Percentiles rank a stretch among this genome's conserved stretches.
phyloP scores from a whole-genome alignment of 1,140 invertebrate species.

The Eurosta solidaginis region DNA sequence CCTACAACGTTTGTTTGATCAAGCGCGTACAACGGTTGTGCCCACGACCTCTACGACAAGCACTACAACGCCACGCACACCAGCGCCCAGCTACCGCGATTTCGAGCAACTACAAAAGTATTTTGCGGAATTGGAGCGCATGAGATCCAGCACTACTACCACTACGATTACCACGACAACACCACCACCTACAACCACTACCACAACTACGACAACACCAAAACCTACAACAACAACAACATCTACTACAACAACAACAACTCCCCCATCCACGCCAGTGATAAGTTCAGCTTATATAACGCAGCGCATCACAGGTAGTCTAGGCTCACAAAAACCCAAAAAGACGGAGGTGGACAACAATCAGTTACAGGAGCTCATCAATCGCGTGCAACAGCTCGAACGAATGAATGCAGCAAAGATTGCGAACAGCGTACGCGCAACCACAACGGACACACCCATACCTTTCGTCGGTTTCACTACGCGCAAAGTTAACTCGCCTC shows the following conservation, averaged over 20 bases:
- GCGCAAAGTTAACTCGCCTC: constrained; percentile 43
- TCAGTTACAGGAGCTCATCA: constrained; percentile 51
- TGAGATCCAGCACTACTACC: neutral
- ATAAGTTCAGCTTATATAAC: constrained; percentile 12
- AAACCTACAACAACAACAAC: constrained; percentile 31
- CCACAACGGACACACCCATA: constrained; percentile 34
- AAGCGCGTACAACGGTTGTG: constrained; percentile 28
- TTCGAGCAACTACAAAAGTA: constrained; percentile 32
- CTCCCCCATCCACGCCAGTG: constrained; percentile 31
- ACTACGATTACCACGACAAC: constrained; percentile 1
- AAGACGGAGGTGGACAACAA: constrained; percentile 42
- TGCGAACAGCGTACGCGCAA: neutral
- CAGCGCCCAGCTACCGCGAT: constrained; percentile 6
- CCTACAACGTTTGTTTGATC: neutral
- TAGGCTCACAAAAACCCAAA: constrained; percentile 32
- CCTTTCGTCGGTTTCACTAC: constrained; percentile 47
- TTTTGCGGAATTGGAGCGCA: constrained; percentile 31
- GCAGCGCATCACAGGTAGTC: neutral
- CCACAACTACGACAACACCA: constrained; percentile 33
- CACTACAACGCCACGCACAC: constrained; percentile 32
- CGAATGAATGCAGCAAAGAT: constrained; percentile 36
- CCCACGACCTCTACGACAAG: constrained; percentile 22
- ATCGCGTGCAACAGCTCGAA: constrained; percentile 53
- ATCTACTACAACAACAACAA: constrained; percentile 22
- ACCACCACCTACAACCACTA: constrained; percentile 38